A percentile compares a stretch with the other conserved stretches of the same genome.
These are phyloP conservation scores for Cataglyphis rosenhaueri DNA, from an alignment of 2,888 invertebrate species.

Conservation along the genomic window DNA sequence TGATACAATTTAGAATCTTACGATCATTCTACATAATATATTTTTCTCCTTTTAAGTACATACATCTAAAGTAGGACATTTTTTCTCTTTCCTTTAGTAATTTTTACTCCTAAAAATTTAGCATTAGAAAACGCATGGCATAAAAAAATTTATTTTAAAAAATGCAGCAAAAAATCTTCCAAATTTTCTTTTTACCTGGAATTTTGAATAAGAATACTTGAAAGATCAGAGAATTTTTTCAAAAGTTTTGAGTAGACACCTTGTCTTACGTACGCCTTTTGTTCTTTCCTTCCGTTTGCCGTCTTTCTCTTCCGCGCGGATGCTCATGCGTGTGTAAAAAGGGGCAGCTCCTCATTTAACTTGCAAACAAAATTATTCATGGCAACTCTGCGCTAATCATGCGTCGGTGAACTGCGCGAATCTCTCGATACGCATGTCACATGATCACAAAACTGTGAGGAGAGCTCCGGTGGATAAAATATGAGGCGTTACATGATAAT, in stretches of 20 bases:
- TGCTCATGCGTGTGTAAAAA: background rate
- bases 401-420: slow-evolving; percentile 15
- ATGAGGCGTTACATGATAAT: slow-evolving; percentile 33
- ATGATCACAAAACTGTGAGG: slow-evolving; percentile 11
- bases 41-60: background rate
- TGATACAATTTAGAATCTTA: background rate
- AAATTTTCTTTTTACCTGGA: no score
- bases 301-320: background rate
- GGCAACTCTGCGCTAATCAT: slow-evolving; percentile 40
- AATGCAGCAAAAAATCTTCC: no score
- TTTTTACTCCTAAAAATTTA: no score
- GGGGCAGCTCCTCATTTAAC: slow-evolving; percentile 36
- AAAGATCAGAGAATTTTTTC: no score
- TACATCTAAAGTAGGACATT: background rate
- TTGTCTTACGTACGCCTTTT: background rate
- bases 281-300: background rate
- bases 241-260: background rate
- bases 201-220: no score
- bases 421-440: background rate
- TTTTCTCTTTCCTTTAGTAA: background rate
- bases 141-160: no score
- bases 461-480: slow-evolving; percentile 35
- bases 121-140: no score
- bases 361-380: slow-evolving; percentile 48
- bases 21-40: slow-evolving; percentile 7